These are phyloP conservation scores for Ochlodes sylvanus DNA, from an alignment of 2,888 invertebrate species.

Conservation along the genomic window DNA sequence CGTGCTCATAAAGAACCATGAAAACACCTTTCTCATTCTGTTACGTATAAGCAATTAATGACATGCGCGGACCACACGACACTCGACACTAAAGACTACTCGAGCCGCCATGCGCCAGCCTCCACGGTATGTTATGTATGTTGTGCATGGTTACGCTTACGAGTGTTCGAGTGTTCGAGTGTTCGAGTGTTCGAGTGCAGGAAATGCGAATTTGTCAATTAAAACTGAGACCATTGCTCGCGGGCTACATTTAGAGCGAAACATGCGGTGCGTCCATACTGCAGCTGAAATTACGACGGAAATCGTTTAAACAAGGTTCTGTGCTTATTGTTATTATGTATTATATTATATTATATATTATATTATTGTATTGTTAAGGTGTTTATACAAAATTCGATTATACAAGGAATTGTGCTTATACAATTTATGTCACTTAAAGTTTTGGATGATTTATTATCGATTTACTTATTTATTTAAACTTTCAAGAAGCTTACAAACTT, in stretches of 20 bases:
- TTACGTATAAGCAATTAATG: conserved; percentile 10
- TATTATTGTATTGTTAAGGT: no score
- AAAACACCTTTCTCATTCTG: conserved; percentile 1
- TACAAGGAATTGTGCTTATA: no score
- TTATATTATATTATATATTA: no score
- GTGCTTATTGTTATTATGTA: no score
- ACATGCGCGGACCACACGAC: conserved; percentile 1
- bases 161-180: not conserved
- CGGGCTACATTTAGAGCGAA: not conserved
- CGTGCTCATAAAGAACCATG: not conserved
- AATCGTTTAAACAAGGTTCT: no score
- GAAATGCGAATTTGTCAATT: conserved; percentile 13
- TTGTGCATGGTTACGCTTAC: not conserved
- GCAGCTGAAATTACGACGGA: not conserved
- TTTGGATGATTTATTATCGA: no score
- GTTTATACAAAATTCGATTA: no score
- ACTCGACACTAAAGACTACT: not conserved
- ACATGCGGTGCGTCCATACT: not conserved
- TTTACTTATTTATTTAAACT: no score
- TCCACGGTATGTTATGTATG: not conserved
- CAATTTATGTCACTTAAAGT: no score
- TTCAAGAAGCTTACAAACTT: no score
- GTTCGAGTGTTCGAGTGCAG: not conserved
- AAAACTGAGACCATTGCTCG: conserved; percentile 16
- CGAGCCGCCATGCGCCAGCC: no score